Evolutionary conservation across 1,140 invertebrate species (phyloP).

Genomic region (Ooceraea biroi): DNA sequence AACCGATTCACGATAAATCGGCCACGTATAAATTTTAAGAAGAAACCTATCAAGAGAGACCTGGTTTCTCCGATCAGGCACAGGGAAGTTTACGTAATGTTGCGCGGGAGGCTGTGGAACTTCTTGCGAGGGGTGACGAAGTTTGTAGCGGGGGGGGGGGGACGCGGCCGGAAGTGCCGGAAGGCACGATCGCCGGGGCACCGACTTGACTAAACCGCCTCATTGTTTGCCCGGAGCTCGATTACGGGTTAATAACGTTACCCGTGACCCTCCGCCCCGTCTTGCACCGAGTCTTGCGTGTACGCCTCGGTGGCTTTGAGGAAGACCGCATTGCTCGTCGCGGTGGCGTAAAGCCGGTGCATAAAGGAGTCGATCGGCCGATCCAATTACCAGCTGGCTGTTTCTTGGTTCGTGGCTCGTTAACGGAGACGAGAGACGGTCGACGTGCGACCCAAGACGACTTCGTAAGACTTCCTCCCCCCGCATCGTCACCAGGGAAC

Average conservation of each 20-base stretch:
- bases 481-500: constrained; percentile 39
- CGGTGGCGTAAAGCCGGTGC: constrained; percentile 47
- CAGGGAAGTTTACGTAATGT: constrained; percentile 67
- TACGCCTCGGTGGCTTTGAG: constrained; percentile 68
- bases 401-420: constrained; percentile 74
- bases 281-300: constrained; percentile 10
- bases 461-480: constrained; percentile 74
- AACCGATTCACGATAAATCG: not conserved
- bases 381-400: constrained; percentile 74
- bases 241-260: constrained; percentile 78
- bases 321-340: constrained; percentile 69
- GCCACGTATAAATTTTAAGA: constrained; percentile 38
- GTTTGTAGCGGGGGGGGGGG: constrained; percentile 52
- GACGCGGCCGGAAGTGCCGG: constrained; percentile 28
- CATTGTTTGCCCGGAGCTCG: constrained; percentile 75
- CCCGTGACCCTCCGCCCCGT: constrained; percentile 59
- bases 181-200: constrained; percentile 52
- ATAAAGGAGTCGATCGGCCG: constrained; percentile 72
- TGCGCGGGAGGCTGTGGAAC: constrained; percentile 40
- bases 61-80: constrained; percentile 46
- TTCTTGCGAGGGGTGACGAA: constrained; percentile 67
- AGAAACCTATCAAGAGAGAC: constrained; percentile 31
- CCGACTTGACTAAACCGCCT: constrained; percentile 55
- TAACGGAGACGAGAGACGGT: constrained; percentile 50
- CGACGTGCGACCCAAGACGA: constrained; percentile 56